A percentile compares a stretch with the other conserved stretches of the same genome.
Evolutionary conservation across 2,797 vertebrate species (phyloP).

Genomic region (Danio kyathit): DNA sequence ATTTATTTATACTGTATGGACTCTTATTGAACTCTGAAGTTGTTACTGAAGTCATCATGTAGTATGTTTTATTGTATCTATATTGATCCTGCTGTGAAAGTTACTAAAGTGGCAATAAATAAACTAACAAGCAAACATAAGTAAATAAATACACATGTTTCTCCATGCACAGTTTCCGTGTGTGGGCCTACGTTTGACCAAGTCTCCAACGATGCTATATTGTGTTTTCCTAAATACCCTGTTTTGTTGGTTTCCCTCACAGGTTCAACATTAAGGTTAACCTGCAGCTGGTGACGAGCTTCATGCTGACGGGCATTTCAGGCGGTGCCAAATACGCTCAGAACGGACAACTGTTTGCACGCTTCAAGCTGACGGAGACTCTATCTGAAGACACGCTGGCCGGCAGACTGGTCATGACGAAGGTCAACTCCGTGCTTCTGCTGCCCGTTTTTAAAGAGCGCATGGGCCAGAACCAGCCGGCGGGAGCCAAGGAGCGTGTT

Average conservation of each 20-base stretch:
- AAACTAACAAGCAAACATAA: too few species aligned
- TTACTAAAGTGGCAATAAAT: too few species aligned
- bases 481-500: conserved; percentile 96
- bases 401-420: conserved; percentile 98
- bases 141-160: too few species aligned
- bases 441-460: conserved; percentile 91
- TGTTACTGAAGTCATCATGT: too few species aligned
- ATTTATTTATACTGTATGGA: too few species aligned
- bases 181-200: too few species aligned
- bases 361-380: conserved; percentile 97
- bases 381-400: conserved; percentile 98
- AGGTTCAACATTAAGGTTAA: conserved; percentile 99
- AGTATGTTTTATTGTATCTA: too few species aligned
- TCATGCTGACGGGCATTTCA: conserved; percentile 98
- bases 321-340: conserved; percentile 98
- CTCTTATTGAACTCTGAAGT: too few species aligned
- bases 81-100: too few species aligned
- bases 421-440: conserved; percentile 97
- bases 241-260: conserved; percentile 41
- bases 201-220: neutral
- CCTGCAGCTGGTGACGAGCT: conserved; percentile 96
- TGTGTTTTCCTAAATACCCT: neutral
- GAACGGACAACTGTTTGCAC: conserved; percentile 96
- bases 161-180: too few species aligned
- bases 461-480: conserved; percentile 81